Conservation (phyloP, 2,113 vertebrate genomes). For the Reinhardtius hippoglossoides region DNA sequence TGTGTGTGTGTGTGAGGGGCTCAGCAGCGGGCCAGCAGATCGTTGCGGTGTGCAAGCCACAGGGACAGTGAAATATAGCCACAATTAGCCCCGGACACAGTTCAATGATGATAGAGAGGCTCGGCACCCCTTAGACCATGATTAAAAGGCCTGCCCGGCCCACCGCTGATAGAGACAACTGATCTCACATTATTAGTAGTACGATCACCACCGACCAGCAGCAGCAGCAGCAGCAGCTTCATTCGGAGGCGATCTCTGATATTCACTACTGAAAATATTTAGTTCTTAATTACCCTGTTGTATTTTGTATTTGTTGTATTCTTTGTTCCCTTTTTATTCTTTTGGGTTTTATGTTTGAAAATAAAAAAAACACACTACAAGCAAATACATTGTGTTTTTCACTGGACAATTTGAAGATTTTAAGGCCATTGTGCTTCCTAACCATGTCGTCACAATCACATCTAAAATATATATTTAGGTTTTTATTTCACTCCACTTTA, state of each 20-base stretch:
- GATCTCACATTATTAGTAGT: conserved; percentile 94
- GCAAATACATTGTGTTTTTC: too few species aligned
- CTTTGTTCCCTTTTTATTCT: neutral
- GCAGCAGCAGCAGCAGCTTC: conserved; percentile 73
- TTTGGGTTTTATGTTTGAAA: neutral
- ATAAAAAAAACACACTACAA: neutral
- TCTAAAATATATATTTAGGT: neutral
- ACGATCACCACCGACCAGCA: conserved; percentile 81
- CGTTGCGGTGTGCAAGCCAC: conserved; percentile 78
- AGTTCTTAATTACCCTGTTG: conserved; percentile 28
- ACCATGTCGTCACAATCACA: too few species aligned
- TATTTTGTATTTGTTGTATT: conserved; percentile 22
- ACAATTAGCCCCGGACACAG: conserved; percentile 97
- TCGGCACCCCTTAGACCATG: conserved; percentile 94
- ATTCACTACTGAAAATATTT: conserved; percentile 38
- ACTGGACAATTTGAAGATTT: too few species aligned
- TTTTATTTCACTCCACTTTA: neutral
- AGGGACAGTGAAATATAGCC: conserved; percentile 97
- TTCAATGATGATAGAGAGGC: conserved; percentile 97
- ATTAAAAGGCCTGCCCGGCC: conserved; percentile 94
- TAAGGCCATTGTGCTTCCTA: too few species aligned
- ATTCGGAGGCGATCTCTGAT: conserved; percentile 84
- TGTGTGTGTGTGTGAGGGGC: conserved; percentile 23
- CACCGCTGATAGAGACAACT: conserved; percentile 95
- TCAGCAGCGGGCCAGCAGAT: conserved; percentile 64